Base-by-base conservation (phyloP, 2,888 invertebrate genomes). In the Cataglyphis albicans region DNA sequence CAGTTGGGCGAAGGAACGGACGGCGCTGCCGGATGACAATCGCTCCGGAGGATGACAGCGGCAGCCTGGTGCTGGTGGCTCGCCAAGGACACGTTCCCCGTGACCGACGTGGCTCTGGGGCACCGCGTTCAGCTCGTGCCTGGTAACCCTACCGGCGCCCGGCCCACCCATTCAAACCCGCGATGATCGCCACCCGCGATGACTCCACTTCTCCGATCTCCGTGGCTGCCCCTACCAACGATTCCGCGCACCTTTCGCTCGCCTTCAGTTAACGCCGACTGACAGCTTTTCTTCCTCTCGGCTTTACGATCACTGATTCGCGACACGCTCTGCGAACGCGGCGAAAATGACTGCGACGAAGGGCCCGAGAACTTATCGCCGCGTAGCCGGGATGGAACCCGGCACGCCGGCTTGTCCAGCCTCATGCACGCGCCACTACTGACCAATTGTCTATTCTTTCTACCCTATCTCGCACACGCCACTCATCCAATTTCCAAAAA, bases 61-160 rank as follows among this genome's bases (percentile, higher is more conserved):
- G 85, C 91, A 93, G 87, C 88, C 91, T 86, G 91, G 82, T 80
- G 83, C 67, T 84, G 84, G 91, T 83, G 92, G 91, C 87, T 93
- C 93, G 91, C 92, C 92, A 92, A 93, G 93, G 90, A 89, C 83
- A 83, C 91, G 90, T 88, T 93, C 92, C 91, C 92, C 93, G 92
- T 92, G 92, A 90, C 91, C 92, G 91, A 91, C 91, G 92, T 92
- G 90, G 85, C 86, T 90, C 90, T 92, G 92, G 90, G 93, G 92
- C 93, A 93, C 93, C 92, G 92, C 93, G 92, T 93, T 94, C 92
- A 93, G 92, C 93, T 94, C 93, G 92, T 94, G 93, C 93, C 93
- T 93, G 91, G 91, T 93, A 90, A 93, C 91, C 92, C 91, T 92
- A 90, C 92, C 93, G 91, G 92, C 89, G 90, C 93, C 93, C 91